These are phyloP conservation scores for Acromyrmex heyeri DNA, from an alignment of 1,140 invertebrate genomes.

Conservation along the genomic window DNA sequence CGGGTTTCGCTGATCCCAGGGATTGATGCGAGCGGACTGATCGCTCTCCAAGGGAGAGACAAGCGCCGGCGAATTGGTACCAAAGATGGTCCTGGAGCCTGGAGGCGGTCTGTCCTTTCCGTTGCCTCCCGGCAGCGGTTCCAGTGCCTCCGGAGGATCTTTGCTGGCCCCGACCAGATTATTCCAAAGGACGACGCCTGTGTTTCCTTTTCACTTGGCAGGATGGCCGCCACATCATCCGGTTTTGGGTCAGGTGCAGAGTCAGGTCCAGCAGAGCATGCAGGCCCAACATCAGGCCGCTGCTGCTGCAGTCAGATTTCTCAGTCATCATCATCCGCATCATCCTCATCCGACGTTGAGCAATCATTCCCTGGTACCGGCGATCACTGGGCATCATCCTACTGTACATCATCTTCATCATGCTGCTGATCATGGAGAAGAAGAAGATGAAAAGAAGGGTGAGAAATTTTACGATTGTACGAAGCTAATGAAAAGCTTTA, in stretches of 20 bases:
- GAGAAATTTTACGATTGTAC: constrained; percentile 17
- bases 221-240: constrained; percentile 85
- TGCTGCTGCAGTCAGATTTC: constrained; percentile 82
- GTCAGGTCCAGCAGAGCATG: constrained; percentile 84
- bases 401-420: constrained; percentile 84
- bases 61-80: constrained; percentile 82
- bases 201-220: constrained; percentile 85
- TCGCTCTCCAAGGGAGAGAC: constrained; percentile 67
- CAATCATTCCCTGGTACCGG: constrained; percentile 83
- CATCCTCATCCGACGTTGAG: constrained; percentile 83
- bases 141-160: constrained; percentile 80
- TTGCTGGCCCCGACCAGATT: constrained; percentile 82
- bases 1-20: not conserved
- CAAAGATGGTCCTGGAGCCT: constrained; percentile 86
- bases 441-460: constrained; percentile 86
- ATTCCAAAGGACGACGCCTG: constrained; percentile 84
- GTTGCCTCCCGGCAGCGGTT: constrained; percentile 84
- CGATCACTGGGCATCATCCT: constrained; percentile 82
- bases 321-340: constrained; percentile 85
- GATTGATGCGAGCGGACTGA: constrained; percentile 70
- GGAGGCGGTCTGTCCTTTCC: constrained; percentile 86
- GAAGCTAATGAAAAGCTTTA: not conserved
- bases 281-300: constrained; percentile 84
- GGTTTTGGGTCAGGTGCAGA: constrained; percentile 84
- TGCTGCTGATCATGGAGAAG: constrained; percentile 81